Conservation (phyloP, 2,113 vertebrate genomes). For the Psettodes erumei region DNA sequence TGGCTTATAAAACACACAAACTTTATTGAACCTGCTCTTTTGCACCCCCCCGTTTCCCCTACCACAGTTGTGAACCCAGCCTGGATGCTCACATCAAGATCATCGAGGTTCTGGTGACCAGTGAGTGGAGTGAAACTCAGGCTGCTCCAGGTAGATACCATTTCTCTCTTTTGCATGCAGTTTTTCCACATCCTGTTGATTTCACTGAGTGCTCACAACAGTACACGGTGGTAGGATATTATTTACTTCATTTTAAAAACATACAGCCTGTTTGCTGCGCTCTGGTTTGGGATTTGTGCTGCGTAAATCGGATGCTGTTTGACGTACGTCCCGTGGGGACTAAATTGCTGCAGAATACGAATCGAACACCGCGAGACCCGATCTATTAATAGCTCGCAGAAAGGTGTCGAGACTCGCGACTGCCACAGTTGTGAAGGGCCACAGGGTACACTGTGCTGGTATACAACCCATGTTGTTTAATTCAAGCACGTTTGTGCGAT, state of each 20-base stretch:
- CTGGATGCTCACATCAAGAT: constrained; percentile 90
- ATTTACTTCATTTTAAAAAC: not conserved
- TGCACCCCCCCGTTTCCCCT: too few species aligned
- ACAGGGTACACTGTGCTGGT: not conserved
- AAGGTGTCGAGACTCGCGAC: constrained; percentile 34
- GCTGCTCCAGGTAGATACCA: constrained; percentile 91
- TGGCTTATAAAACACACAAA: constrained; percentile 18
- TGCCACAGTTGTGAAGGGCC: constrained; percentile 17
- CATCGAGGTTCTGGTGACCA: constrained; percentile 91
- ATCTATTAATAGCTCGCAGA: constrained; percentile 55
- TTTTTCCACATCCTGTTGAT: not conserved
- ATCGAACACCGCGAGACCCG: constrained; percentile 17
- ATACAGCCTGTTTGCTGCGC: not conserved
- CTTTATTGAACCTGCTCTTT: constrained; percentile 25
- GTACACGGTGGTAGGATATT: not conserved
- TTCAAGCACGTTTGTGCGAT: not conserved
- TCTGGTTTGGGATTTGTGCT: not conserved
- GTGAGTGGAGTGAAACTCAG: constrained; percentile 91
- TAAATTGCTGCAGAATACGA: constrained; percentile 15
- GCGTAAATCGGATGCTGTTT: constrained; percentile 8
- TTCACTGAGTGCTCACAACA: not conserved
- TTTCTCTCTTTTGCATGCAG: not conserved
- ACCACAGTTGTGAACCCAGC: constrained; percentile 90
- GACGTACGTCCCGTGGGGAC: constrained; percentile 3
- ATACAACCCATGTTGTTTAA: not conserved